Evolutionary conservation across 2,113 vertebrate species (phyloP), one percentile per base, ranked within the genome.

Genomic region (Rana temporaria): DNA sequence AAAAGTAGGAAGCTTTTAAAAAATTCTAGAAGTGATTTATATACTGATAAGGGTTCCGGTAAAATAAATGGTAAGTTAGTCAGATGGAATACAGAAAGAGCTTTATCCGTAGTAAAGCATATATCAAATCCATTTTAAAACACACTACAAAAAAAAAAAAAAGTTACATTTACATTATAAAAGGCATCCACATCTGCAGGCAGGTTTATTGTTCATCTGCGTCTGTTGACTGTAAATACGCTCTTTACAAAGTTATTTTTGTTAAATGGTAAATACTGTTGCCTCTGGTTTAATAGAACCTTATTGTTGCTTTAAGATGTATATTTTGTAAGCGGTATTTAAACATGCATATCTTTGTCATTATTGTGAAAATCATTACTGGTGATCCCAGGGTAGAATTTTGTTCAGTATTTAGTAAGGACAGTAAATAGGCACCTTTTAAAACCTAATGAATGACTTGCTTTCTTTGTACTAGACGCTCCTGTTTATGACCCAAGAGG

Each of bases 401-500:
- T 11, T 42, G 72, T 20, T 32, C 30, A 38, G 56, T 42, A 38
- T 57, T 62, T 75, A 75, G 55, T 75, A 62, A 42, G 55, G 22
- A 71, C 65, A 67, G 83, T 87, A 85, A 89, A 87, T 86, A 87
- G 86, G 83, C 89, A 89, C 82, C 72, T 88, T 93, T 75, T 90
- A 91, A 92, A 89, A 90, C 86, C 83, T 85, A 87, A 95, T 91
- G 90, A 94, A 91, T 90, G 92, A 90, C 92, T 91, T 88, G 90
- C 86, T 89, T 42, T 75, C 84, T 90, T 86, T 93, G 92, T 94
- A 57, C 26, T 92, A 92, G 88, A 86, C 88, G 78, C 94, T 96
- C 93, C 94, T 95, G 89, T 95, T 94, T 93, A 94, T 97, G 95
- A 97, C 96, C 96, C 91, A 90, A 81, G 90, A 93, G 95, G 95